These are phyloP conservation scores for Cylas formicarius DNA, from an alignment of 1,140 invertebrate genomes.

Conservation along the genomic window DNA sequence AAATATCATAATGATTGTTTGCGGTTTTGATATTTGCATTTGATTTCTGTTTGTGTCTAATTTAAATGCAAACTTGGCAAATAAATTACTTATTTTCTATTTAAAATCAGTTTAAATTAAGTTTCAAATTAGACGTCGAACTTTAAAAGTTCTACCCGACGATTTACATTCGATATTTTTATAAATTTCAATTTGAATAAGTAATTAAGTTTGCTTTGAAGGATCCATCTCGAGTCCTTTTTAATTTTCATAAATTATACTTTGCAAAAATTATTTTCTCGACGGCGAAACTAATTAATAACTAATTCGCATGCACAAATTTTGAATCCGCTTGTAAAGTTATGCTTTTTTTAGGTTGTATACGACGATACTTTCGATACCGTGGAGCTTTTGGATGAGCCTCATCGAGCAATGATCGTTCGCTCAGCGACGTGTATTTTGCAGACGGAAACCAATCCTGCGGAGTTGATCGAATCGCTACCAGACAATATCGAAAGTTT, in stretches of 20 bases:
- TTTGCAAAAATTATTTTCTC: too few species aligned
- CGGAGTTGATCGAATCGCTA: constrained; percentile 44
- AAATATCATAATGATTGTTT: too few species aligned
- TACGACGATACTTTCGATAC: constrained; percentile 35
- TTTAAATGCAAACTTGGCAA: too few species aligned
- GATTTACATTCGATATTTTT: too few species aligned
- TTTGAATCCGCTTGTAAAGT: not conserved
- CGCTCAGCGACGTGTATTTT: constrained; percentile 53
- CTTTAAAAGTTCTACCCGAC: too few species aligned
- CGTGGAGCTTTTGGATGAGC: constrained; percentile 31
- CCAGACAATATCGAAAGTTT: constrained; percentile 51
- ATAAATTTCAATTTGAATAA: too few species aligned
- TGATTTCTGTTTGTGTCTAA: too few species aligned
- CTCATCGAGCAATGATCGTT: constrained; percentile 35
- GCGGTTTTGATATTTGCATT: too few species aligned
- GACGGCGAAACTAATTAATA: too few species aligned
- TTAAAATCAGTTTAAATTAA: too few species aligned
- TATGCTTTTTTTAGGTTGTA: constrained; percentile 30
- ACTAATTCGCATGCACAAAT: not conserved
- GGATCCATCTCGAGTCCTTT: not conserved
- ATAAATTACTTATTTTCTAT: too few species aligned
- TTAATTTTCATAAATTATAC: not conserved
- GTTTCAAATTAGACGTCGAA: too few species aligned
- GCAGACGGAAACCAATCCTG: constrained; percentile 42
- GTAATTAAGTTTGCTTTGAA: constrained; percentile 1